Evolutionary conservation across 2,888 invertebrate species (phyloP).

Genomic region (Apotomis turbidana): DNA sequence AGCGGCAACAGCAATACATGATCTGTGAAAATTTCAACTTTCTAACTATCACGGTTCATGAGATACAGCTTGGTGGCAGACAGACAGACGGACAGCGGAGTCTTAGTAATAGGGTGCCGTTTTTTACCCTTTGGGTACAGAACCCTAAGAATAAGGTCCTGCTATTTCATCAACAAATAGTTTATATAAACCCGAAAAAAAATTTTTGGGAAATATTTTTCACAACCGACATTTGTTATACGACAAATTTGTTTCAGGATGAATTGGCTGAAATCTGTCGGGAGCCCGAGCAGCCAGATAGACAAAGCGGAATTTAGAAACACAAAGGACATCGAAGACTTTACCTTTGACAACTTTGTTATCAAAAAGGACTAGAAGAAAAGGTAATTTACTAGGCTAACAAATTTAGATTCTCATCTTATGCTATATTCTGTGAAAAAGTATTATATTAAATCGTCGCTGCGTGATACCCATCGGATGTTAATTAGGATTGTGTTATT

Average conservation of each 20-base stretch:
- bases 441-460: not conserved
- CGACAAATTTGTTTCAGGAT: constrained; percentile 65
- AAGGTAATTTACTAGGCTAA: constrained; percentile 33
- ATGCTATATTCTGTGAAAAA: not conserved
- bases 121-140: no score
- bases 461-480: not conserved
- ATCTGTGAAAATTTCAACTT: no score
- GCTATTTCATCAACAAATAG: no score
- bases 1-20: no score
- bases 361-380: constrained; percentile 65
- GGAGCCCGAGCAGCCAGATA: constrained; percentile 90
- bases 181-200: not conserved
- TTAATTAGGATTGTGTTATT: constrained; percentile 8
- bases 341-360: constrained; percentile 75
- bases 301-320: constrained; percentile 89
- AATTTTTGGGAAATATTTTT: not conserved
- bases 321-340: constrained; percentile 82
- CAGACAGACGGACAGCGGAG: no score
- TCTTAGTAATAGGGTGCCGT: no score
- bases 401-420: constrained; percentile 12
- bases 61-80: no score
- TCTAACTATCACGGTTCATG: no score
- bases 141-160: no score
- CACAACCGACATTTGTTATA: not conserved
- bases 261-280: constrained; percentile 84